A percentile compares a stretch with the other conserved stretches of the same genome.
phyloP scores from a whole-genome alignment of 2,113 vertebrate genomes.

The Tonatia bakeri region DNA sequence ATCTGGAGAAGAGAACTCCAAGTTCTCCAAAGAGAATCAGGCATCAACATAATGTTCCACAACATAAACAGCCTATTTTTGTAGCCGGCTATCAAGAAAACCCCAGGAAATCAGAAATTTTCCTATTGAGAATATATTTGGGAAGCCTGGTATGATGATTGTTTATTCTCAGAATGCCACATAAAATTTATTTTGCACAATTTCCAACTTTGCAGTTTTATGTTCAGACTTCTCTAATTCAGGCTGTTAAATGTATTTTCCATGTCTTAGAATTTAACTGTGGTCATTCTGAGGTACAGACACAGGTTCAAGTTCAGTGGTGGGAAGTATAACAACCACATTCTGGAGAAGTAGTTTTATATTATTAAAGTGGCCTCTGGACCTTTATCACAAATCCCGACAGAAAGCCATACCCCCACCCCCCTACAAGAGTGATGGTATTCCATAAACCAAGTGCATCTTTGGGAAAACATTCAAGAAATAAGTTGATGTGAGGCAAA shows the following conservation, averaged over 20 bases:
- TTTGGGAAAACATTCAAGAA: neutral
- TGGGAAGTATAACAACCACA: neutral
- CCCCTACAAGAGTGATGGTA: neutral
- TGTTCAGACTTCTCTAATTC: neutral
- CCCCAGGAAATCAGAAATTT: neutral
- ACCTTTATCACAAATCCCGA: neutral
- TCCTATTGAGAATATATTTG: neutral
- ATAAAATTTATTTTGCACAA: neutral
- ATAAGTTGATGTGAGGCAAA: neutral
- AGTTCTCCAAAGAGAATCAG: conserved; percentile 3
- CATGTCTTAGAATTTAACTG: neutral
- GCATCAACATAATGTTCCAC: neutral
- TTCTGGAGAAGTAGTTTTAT: neutral
- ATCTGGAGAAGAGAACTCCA: neutral
- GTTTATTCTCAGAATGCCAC: neutral
- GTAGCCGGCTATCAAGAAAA: neutral
- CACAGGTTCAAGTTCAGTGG: neutral
- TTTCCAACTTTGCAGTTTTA: conserved; percentile 5
- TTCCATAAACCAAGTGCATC: neutral
- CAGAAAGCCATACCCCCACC: neutral
- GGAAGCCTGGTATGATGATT: neutral
- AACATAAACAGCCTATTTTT: neutral
- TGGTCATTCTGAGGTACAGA: neutral
- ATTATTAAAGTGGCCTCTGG: neutral
- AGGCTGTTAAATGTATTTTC: neutral